phyloP scores from a whole-genome alignment of 1,140 invertebrate genomes.

The Neodiprion virginianus region DNA sequence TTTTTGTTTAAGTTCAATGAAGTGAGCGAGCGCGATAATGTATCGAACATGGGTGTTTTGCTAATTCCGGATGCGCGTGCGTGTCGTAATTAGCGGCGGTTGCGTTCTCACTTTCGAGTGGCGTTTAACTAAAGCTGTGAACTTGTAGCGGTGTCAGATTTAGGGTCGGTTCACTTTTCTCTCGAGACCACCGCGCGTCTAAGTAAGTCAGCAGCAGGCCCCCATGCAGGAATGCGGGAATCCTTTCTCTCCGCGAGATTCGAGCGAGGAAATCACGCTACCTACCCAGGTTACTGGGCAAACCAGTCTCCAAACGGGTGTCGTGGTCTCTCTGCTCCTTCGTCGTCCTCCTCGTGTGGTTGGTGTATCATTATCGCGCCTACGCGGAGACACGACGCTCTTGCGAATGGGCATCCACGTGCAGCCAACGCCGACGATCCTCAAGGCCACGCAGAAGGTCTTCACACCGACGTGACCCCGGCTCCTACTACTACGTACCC shows the following conservation, averaged over 20 bases:
- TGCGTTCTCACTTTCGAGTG: too few species aligned
- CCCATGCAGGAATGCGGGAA: conserved; percentile 42
- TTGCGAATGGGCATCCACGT: conserved; percentile 23
- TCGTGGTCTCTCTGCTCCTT: not conserved
- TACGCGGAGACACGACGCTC: conserved; percentile 23
- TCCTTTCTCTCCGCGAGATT: conserved; percentile 16
- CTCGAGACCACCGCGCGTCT: not conserved
- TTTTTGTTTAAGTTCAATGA: too few species aligned
- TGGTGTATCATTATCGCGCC: conserved; percentile 9
- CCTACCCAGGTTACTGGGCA: conserved; percentile 49
- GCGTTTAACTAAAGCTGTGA: too few species aligned
- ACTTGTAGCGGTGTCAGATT: not conserved
- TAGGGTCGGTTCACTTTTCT: not conserved
- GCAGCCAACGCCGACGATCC: conserved; percentile 19
- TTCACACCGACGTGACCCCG: conserved; percentile 3
- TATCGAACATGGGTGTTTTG: too few species aligned
- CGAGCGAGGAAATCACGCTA: not conserved
- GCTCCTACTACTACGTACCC: not conserved
- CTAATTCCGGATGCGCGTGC: too few species aligned
- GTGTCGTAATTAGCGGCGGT: too few species aligned
- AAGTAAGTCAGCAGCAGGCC: not conserved
- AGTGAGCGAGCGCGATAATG: too few species aligned
- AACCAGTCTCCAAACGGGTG: conserved; percentile 40
- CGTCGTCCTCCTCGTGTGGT: not conserved
- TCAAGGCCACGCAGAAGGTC: conserved; percentile 35